Conservation (phyloP, 2,888 invertebrate genomes). For the Desoria tigrina region DNA sequence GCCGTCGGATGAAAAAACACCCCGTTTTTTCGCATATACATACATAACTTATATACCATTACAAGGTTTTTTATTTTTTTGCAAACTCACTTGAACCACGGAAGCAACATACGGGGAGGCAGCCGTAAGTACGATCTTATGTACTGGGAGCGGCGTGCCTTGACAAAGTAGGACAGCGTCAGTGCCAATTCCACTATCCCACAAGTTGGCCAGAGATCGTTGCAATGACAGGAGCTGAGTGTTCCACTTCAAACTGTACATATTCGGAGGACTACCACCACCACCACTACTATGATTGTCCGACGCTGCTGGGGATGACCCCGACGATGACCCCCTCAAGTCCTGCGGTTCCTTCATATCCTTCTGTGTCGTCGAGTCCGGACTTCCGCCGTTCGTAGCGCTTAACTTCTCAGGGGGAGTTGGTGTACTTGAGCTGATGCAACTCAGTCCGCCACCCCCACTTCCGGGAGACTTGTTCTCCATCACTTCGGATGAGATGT, state of each 20-base stretch:
- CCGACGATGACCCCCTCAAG: neutral
- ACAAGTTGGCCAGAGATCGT: slow-evolving; percentile 53
- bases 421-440: slow-evolving; percentile 51
- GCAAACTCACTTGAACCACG: slow-evolving; percentile 53
- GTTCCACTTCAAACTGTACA: slow-evolving; percentile 26
- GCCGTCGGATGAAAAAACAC: too few relatives aligned
- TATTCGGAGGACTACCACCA: slow-evolving; percentile 13
- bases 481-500: slow-evolving; percentile 37
- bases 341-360: slow-evolving; percentile 21
- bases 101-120: slow-evolving; percentile 53
- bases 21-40: too few relatives aligned
- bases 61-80: too few relatives aligned
- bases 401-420: slow-evolving; percentile 23
- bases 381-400: slow-evolving; percentile 46
- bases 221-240: slow-evolving; percentile 49
- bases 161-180: slow-evolving; percentile 54
- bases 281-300: slow-evolving; percentile 2
- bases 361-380: slow-evolving; percentile 53
- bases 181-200: slow-evolving; percentile 54
- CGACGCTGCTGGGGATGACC: neutral
- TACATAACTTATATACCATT: too few relatives aligned
- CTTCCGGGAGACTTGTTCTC: slow-evolving; percentile 53
- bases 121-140: slow-evolving; percentile 52
- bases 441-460: slow-evolving; percentile 47
- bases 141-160: slow-evolving; percentile 53